phyloP scores from a whole-genome alignment of 2,888 invertebrate genomes.

The Eupeodes latifasciatus region DNA sequence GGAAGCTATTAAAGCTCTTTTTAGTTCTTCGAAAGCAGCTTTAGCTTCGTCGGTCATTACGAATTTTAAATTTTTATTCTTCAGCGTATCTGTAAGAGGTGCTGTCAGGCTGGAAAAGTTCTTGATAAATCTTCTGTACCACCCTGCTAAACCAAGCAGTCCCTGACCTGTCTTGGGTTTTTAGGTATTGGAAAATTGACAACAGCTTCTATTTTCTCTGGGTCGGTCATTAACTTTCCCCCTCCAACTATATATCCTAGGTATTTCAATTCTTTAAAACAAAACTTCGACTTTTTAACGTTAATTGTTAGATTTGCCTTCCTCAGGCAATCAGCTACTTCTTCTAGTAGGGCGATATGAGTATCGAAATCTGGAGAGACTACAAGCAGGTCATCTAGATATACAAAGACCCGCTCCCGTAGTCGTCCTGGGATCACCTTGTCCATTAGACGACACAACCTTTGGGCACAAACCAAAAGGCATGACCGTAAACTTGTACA shows the following conservation, averaged over 20 bases:
- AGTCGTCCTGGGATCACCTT: not conserved
- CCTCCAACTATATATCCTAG: not conserved
- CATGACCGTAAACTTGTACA: conserved; percentile 49
- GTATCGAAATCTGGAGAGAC: not conserved
- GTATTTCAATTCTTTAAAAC: not conserved
- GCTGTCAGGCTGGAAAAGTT: not conserved
- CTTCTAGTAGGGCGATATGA: not conserved
- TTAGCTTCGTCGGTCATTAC: not conserved
- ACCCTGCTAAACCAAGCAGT: not conserved
- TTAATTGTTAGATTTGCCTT: not conserved
- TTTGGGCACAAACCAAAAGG: not conserved
- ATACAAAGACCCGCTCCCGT: not conserved
- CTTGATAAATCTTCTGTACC: not conserved
- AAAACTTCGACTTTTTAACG: not conserved
- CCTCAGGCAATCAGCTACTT: not conserved
- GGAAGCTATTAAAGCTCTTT: too few species aligned
- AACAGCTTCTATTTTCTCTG: not conserved
- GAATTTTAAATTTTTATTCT: not conserved
- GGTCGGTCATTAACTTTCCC: not conserved
- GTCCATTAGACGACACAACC: not conserved
- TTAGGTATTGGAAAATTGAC: not conserved
- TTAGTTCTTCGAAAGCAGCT: not conserved
- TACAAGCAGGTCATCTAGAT: not conserved
- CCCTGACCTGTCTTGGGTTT: not conserved
- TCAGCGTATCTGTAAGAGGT: not conserved